Evolutionary conservation across 1,140 invertebrate genomes (phyloP).

Genomic region (Trichoplusia ni): DNA sequence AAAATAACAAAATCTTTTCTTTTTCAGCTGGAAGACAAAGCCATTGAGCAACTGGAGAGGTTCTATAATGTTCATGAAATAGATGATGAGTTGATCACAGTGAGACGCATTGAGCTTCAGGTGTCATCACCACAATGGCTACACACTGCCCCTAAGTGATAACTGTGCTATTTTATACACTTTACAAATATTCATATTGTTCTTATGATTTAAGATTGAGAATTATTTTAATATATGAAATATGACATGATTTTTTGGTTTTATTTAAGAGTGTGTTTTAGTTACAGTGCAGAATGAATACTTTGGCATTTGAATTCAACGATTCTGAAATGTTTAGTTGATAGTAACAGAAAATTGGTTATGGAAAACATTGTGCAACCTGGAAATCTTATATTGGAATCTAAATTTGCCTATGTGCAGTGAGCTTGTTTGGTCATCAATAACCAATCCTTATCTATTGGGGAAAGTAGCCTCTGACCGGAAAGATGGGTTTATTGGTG

Average conservation of each 20-base stretch:
- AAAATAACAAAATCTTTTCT: conserved; percentile 29
- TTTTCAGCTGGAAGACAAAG: conserved; percentile 87
- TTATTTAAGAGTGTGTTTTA: neutral
- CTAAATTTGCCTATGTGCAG: too few species aligned
- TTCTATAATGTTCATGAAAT: conserved; percentile 84
- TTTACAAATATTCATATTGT: conserved; percentile 18
- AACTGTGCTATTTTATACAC: conserved; percentile 47
- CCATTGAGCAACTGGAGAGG: conserved; percentile 85
- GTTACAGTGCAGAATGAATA: too few species aligned
- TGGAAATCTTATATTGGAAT: too few species aligned
- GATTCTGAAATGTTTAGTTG: too few species aligned
- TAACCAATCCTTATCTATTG: too few species aligned
- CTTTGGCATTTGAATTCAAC: too few species aligned
- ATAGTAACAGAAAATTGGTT: too few species aligned
- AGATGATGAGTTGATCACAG: conserved; percentile 85
- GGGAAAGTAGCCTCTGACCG: too few species aligned
- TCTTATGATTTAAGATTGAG: conserved; percentile 15
- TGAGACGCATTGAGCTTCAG: conserved; percentile 80
- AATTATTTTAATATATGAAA: conserved; percentile 23
- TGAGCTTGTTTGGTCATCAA: too few species aligned
- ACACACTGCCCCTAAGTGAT: conserved; percentile 74
- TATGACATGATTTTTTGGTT: neutral
- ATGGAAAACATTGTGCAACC: too few species aligned
- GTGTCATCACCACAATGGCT: conserved; percentile 85
- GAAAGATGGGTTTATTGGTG: too few species aligned